Conservation (phyloP, 37 sponge, comb jelly and placozoan species). For the Oscarella lobularis region DNA sequence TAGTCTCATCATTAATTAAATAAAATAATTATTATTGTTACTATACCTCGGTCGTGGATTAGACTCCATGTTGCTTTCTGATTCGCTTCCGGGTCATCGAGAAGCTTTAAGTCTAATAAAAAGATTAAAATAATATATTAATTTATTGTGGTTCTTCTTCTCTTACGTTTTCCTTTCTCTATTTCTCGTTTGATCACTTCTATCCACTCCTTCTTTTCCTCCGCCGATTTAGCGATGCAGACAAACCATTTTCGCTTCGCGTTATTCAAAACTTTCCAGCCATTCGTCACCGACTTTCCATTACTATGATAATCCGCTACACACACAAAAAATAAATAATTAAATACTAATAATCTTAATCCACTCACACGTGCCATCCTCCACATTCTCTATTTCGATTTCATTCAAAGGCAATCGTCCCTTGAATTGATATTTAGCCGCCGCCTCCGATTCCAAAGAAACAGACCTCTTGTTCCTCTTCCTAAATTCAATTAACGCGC, state of each 20-base stretch:
- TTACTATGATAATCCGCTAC: conserved; percentile 61
- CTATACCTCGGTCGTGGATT: background rate
- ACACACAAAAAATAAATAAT: background rate
- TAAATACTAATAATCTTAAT: background rate
- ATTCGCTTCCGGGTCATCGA: no score
- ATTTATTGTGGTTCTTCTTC: no score
- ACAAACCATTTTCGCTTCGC: conserved; percentile 87
- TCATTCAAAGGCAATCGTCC: conserved; percentile 55
- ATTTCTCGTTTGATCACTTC: conserved; percentile 34
- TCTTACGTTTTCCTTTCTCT: conserved; percentile 60
- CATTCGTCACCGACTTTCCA: conserved; percentile 51
- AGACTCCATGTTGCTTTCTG: no score
- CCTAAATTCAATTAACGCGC: no score
- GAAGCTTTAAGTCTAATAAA: no score
- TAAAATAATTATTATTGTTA: no score
- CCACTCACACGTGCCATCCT: conserved; percentile 53
- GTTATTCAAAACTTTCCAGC: conserved; percentile 67
- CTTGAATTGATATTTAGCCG: conserved; percentile 30
- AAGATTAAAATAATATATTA: no score
- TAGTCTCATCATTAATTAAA: no score
- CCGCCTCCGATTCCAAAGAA: no score
- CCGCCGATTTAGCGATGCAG: conserved; percentile 36
- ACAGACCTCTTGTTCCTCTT: no score
- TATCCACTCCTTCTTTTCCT: conserved; percentile 64
- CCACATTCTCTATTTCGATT: conserved; percentile 54